Base-by-base conservation (phyloP, 2,888 invertebrate species). In the Cataglyphis livida region DNA sequence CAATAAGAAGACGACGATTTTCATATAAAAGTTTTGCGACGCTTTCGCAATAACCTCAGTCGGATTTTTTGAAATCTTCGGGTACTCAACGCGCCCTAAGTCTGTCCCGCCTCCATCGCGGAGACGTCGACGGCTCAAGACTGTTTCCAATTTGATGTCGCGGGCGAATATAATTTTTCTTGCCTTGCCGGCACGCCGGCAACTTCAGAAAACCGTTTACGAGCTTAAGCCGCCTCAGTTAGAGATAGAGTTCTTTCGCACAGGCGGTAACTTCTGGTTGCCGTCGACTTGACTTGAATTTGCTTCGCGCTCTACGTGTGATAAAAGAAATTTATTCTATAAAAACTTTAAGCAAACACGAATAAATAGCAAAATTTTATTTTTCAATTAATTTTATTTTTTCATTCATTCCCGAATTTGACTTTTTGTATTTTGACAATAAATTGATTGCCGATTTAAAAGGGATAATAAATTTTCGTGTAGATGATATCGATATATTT, bases 101-200 rank as follows among this genome's bases (percentile, higher is more conserved):
- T 54, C 54, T 54, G 21, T 70, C 44, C 59, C 59, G 44, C 35
- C 35, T 61, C 41, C 68, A 15, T 78, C 35, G 71, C 78, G 48
- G 71, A 61, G 59, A 25, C 71, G 78, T 48, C 71, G 78, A 79
- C 71, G 71, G 71, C 71, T 79, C 78, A 59, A 71, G 44, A 79
- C 78, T 79, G 44, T 79, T 88, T 85, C 82, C 89, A 84, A 84
- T 87, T 89, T 86, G 81, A 86, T 73, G 57, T 84, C 54, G 76
- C 68, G 82, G 82, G 66, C 83, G 84, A 85, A 83, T 82, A 87
- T 85, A 74, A 86, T 89, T 87, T 89, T 86, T 85, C 82, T 81
- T 51, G 73, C 81, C 66, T 68, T 28, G 81, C 48, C 65, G 71
- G 64, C 48, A 68, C 79, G 62, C 57, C 61, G 64, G 61, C 32